Base-by-base conservation (phyloP, 2,113 vertebrate genomes). In the Emydura subglobosa region DNA sequence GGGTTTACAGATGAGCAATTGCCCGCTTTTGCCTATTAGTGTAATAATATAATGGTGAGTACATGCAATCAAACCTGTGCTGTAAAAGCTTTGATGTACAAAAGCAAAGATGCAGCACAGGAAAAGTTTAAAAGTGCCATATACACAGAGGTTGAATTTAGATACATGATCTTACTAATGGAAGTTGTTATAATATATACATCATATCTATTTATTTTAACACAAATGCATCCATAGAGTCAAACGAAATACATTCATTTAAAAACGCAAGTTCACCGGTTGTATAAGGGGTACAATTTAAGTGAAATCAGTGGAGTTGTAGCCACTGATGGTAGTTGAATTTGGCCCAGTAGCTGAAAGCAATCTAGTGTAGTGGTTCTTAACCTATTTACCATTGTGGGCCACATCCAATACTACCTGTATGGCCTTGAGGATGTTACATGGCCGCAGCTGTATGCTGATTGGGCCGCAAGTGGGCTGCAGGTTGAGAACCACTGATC, bases 61-160 rank as follows among this genome's bases (percentile, higher is more conserved):
- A 72, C 90, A 83, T n/a, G 51, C 76, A 95, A 96, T 95, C 85
- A 96, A 90, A 96, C 47, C 88, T 92, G 84, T 85, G 61, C 91
- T 47, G 59, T 94, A 96, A 91, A 83, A 91, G 19, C 2, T 68
- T 88, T 42, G 72, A 1, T 83, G 42, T 90, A 96, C 88, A 86
- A 96, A 94, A 95, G 61, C 6, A 34, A 17, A n/a, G 61, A 65
- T 65, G 88, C 10, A 89, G 19, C 7, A 10, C 29, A 93, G 68
- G 24, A 92, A 50, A 87, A 51, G 90, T 59, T 95, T 82, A 81
- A 92, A 94, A 92, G 74, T 72, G 29, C 24, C 74, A 3, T 91
- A 87, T 72, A 85, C 83, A 74, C 74, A 19, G 61, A n/a, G 61
- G 21, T 76, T 88, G 88, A 92, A 91, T 93, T 51, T 92, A 54